Conservation (phyloP, 2,797 vertebrate species). For the Stomatorhinus walkeri region DNA sequence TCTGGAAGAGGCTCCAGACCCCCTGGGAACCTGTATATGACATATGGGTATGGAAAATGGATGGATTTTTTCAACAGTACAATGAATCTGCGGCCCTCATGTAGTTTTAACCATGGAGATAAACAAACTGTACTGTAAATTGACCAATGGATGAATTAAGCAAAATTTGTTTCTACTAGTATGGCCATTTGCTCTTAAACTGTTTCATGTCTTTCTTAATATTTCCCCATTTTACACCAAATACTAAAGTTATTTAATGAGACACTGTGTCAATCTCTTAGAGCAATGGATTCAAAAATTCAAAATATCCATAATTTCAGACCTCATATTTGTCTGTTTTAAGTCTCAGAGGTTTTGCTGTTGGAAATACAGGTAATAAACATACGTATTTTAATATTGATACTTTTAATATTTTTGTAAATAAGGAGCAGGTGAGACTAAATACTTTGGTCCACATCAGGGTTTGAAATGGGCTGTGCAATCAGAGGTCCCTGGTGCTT, state of each 20-base stretch:
- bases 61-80: neutral
- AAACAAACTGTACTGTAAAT: neutral
- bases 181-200: neutral
- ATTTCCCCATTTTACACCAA: neutral
- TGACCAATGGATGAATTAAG: neutral
- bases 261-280: neutral
- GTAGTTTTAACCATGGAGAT: neutral
- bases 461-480: neutral
- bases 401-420: neutral
- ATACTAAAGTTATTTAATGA: neutral
- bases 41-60: neutral
- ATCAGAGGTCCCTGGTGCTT: neutral
- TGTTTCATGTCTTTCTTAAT: neutral
- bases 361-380: neutral
- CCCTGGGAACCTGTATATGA: neutral
- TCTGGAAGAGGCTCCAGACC: neutral
- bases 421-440: neutral
- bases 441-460: neutral
- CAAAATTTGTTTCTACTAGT: neutral
- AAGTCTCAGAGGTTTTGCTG: neutral
- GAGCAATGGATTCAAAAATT: neutral
- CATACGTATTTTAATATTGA: neutral
- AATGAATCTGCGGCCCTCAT: neutral
- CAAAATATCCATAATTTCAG: neutral
- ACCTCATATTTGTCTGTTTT: neutral